phyloP scores from a whole-genome alignment of 2,797 vertebrate species.

The Philypnodon macrostomus region DNA sequence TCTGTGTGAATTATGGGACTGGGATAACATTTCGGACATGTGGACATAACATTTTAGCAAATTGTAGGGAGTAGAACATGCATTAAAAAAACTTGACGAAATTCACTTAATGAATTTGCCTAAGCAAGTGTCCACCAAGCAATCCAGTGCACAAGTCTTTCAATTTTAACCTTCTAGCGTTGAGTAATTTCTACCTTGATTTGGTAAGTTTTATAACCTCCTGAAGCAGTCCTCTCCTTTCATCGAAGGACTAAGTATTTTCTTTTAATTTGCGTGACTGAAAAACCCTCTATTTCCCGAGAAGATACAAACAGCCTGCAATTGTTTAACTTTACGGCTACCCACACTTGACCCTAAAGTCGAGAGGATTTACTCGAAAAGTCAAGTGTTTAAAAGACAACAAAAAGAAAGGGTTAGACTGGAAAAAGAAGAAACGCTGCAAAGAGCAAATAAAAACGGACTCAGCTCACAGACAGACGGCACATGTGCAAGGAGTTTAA shows the following conservation, averaged over 20 bases:
- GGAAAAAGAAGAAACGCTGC: conserved; percentile 19
- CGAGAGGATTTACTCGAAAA: conserved; percentile 6
- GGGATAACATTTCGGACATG: conserved; percentile 6
- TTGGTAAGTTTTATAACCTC: too few relatives aligned
- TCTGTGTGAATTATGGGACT: conserved; percentile 45
- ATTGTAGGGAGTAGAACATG: too few relatives aligned
- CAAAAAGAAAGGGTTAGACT: conserved; percentile 12
- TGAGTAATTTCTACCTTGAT: too few relatives aligned
- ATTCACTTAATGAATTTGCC: too few relatives aligned
- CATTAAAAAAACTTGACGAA: too few relatives aligned
- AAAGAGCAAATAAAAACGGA: conserved; percentile 55
- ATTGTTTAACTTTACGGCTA: conserved; percentile 3
- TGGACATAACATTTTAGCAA: too few relatives aligned
- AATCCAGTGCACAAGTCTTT: too few relatives aligned
- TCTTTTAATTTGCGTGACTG: neutral
- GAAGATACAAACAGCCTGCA: neutral
- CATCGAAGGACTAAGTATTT: neutral
- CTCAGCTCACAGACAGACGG: conserved; percentile 32
- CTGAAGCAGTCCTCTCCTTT: too few relatives aligned
- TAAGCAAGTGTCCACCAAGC: too few relatives aligned
- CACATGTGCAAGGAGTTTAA: conserved; percentile 18
- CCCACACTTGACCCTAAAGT: conserved; percentile 9
- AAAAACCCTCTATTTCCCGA: neutral
- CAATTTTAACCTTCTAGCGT: too few relatives aligned
- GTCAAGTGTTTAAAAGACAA: conserved; percentile 14